Conservation (phyloP, 2,888 invertebrate species). For the Chaetogeoica ovagalla region DNA sequence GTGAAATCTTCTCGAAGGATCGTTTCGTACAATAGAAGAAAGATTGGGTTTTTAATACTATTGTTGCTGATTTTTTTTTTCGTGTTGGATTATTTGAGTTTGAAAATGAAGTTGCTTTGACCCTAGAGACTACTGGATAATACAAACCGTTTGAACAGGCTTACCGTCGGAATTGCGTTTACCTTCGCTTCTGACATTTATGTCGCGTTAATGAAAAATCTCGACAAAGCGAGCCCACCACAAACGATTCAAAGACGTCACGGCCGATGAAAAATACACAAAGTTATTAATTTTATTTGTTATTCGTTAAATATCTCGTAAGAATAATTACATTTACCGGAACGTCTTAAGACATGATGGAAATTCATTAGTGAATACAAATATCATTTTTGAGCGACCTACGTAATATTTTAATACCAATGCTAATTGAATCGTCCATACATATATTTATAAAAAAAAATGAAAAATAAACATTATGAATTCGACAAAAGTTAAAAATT, state of each 20-base stretch:
- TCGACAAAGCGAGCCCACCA: not conserved
- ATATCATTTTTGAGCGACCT: no score
- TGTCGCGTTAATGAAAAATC: conserved; percentile 24
- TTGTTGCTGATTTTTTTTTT: not conserved
- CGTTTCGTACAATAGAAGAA: not conserved
- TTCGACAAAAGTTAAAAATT: no score
- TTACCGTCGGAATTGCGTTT: conserved; percentile 33
- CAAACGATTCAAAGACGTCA: not conserved
- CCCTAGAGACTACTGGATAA: conserved; percentile 9
- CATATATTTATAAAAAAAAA: no score
- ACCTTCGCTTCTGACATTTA: not conserved
- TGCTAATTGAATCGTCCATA: no score
- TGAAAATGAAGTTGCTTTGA: conserved; percentile 22
- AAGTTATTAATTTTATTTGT: no score
- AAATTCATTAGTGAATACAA: no score
- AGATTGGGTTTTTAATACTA: conserved; percentile 10
- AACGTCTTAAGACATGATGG: no score
- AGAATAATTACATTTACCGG: no score
- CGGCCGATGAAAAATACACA: not conserved
- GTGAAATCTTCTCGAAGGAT: not conserved
- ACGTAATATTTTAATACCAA: no score
- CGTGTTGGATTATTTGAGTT: conserved; percentile 3
- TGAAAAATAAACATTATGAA: no score
- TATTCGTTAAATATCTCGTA: no score
- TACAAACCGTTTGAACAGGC: conserved; percentile 23